A percentile compares a stretch with the other conserved stretches of the same genome.
These are phyloP conservation scores for Anisognathus igniventris DNA, from an alignment of 2,797 vertebrate species.

Conservation along the genomic window DNA sequence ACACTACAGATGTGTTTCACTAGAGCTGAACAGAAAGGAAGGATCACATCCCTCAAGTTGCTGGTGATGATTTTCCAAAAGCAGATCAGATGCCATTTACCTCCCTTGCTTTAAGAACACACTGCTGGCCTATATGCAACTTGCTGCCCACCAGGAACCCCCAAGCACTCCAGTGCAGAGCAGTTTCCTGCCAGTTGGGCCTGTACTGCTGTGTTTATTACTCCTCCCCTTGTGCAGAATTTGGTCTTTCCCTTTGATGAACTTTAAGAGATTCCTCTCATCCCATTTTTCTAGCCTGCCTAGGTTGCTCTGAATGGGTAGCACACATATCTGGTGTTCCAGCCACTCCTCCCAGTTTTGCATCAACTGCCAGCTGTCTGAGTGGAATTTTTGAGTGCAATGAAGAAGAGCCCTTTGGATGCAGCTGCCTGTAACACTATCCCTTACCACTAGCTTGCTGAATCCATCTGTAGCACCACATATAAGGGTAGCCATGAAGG, in stretches of 20 bases:
- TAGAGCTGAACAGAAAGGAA: neutral
- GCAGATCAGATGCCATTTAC: neutral
- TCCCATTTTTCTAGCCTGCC: neutral
- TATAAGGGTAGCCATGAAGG: neutral
- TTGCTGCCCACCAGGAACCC: neutral
- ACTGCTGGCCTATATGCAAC: neutral
- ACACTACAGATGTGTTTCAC: neutral
- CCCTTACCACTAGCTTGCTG: neutral
- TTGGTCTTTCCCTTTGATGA: neutral
- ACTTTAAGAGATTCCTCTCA: neutral
- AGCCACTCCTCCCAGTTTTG: neutral
- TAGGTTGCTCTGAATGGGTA: neutral
- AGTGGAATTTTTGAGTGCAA: neutral
- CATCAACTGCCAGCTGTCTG: neutral
- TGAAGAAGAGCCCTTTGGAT: neutral
- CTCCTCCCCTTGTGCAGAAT: neutral
- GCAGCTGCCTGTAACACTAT: neutral
- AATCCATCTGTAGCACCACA: neutral
- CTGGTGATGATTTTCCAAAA: neutral
- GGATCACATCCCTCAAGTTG: neutral
- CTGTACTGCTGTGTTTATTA: neutral
- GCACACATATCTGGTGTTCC: neutral
- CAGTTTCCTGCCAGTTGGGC: rapidly evolving
- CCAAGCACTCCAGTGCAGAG: neutral
- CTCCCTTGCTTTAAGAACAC: neutral